phyloP scores from a whole-genome alignment of 30 jellyfish, hydroid and myxozoan species.

The Nemopilema nomurai region DNA sequence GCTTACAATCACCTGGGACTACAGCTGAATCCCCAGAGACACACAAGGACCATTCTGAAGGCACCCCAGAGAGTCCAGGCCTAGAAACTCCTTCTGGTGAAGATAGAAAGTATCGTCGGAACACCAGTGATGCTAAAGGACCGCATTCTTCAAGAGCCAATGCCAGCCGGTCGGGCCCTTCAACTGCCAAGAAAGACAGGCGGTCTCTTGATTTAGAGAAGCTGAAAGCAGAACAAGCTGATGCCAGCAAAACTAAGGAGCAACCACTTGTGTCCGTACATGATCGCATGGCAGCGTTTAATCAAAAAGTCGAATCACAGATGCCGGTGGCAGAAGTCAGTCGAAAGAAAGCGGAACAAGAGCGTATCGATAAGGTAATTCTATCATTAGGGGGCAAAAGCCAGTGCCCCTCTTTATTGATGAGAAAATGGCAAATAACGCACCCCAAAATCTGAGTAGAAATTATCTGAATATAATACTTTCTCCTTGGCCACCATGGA shows the following conservation, averaged over 20 bases:
- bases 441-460: too few relatives aligned
- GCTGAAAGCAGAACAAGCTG: too few relatives aligned
- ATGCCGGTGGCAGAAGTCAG: slow-evolving; percentile 1
- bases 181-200: not conserved
- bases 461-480: too few relatives aligned
- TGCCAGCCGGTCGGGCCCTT: not conserved
- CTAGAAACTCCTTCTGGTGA: too few relatives aligned
- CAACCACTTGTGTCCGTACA: slow-evolving; percentile 7
- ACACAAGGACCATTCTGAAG: too few relatives aligned
- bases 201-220: not conserved
- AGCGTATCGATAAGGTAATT: slow-evolving; percentile 48
- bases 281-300: slow-evolving; percentile 46
- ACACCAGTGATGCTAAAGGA: not conserved
- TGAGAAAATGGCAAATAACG: too few relatives aligned
- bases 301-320: slow-evolving; percentile 24
- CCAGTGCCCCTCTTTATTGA: too few relatives aligned
- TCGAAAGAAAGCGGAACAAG: slow-evolving; percentile 36
- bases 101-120: not conserved
- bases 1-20: not conserved
- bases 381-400: too few relatives aligned
- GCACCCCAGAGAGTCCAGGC: too few relatives aligned
- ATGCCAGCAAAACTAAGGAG: not conserved
- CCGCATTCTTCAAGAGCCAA: not conserved
- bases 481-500: too few relatives aligned
- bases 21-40: not conserved